A percentile compares a stretch with the other conserved stretches of the same genome.
Conservation (phyloP, 2,888 invertebrate genomes). For the Torymus auratus region DNA sequence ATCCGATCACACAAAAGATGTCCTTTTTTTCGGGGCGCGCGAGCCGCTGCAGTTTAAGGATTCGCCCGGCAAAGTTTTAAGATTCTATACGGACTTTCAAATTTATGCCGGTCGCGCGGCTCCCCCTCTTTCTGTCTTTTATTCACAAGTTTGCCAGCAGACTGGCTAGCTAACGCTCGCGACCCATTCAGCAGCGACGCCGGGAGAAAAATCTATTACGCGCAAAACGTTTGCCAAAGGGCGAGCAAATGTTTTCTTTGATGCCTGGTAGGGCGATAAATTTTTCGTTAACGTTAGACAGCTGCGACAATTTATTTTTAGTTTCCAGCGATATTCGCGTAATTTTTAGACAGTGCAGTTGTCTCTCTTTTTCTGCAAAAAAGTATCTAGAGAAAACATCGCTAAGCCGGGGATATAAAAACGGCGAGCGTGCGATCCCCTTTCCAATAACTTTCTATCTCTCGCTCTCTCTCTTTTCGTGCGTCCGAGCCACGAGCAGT, state of each 20-base stretch:
- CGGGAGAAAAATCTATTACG: constrained; percentile 47
- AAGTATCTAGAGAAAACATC: not conserved
- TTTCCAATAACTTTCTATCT: constrained; percentile 20
- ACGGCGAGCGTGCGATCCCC: not conserved
- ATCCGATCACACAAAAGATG: constrained; percentile 36
- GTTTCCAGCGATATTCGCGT: no score
- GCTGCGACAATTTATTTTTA: no score
- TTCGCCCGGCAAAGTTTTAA: constrained; percentile 40
- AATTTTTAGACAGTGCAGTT: no score
- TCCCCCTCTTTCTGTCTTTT: constrained; percentile 9
- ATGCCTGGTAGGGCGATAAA: not conserved
- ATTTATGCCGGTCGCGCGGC: constrained; percentile 37
- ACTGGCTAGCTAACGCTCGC: no score
- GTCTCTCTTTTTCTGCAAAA: not conserved
- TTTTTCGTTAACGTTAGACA: not conserved
- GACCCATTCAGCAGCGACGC: not conserved
- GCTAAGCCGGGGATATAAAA: not conserved
- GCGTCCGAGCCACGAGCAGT: not conserved
- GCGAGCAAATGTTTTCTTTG: constrained; percentile 21
- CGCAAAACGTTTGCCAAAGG: constrained; percentile 40
- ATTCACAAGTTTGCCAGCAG: constrained; percentile 43
- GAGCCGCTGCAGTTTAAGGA: constrained; percentile 35
- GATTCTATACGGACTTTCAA: constrained; percentile 43
- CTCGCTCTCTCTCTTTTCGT: no score
- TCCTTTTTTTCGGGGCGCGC: constrained; percentile 12